Base-by-base conservation (phyloP, 2,113 vertebrate species). In the Dicrurus megarhynchus region DNA sequence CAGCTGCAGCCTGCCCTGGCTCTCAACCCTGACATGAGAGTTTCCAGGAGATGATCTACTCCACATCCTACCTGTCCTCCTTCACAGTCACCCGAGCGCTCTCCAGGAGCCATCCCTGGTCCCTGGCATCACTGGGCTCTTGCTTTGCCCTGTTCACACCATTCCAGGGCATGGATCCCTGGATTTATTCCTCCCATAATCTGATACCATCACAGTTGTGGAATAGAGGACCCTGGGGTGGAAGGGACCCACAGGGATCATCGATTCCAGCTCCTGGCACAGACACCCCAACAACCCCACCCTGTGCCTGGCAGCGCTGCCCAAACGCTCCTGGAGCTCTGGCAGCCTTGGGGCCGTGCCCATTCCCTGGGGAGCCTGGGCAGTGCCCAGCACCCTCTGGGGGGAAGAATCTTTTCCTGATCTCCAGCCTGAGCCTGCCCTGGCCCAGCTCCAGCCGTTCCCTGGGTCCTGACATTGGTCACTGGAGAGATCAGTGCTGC, bases 271-370 rank as follows among this genome's bases (percentile, higher is more conserved):
- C 14, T 3, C 42, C n/a, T 22, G 18, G 16, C 13, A 5, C 42
- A 56, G 23, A 56, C 30, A 12, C 41, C n/a, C 41, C 60, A 56
- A 20, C 28, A n/a, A 24, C 6, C 24, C 60, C 39, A 56, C 11
- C n/a, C 60, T 53, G 56, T 2, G 32, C n/a, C 49, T 57, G 60
- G 11, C 1, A 67, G 10, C 1, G 0, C 0, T 57, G 35, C n/a
- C 42, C 60, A 57, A 41, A 20, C 1, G 0, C 50, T 55, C 50
- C 69, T 28, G 50, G n/a, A 41, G 59, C 50, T 65, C 50, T 73
- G 39, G 52, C 44, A 69, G 79, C 50, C 50, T 56, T 1, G 3
- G 28, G 64, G 42, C n/a, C 0, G 13, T 39, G 63, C 41, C 16
- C 52, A n/a, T 68, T 33, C 22, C 52, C 52, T 49, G 44, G 53